A percentile compares a stretch with the other conserved stretches of the same genome.
Conservation (phyloP, 2,797 vertebrate species). For the Enteromius viviparus region DNA sequence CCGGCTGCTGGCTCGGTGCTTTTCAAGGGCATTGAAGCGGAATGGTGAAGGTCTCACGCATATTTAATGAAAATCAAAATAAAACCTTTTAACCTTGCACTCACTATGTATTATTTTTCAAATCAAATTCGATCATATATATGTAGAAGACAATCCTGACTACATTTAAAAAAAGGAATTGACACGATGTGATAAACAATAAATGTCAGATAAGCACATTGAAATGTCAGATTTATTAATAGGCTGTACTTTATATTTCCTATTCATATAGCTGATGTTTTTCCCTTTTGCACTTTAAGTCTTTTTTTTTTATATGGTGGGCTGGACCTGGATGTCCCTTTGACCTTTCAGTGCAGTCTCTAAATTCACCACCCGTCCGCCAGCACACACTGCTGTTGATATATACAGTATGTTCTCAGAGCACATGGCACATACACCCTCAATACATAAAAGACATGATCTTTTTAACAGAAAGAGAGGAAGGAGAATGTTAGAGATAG, state of each 20-base stretch:
- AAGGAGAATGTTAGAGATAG: constrained; percentile 19
- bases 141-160: constrained; percentile 2
- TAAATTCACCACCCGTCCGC: constrained; percentile 77
- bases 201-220: background rate
- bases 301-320: constrained; percentile 32
- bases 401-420: constrained; percentile 51
- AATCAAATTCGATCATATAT: background rate
- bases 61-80: constrained; percentile 45
- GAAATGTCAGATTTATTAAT: constrained; percentile 22
- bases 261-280: background rate
- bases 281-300: background rate
- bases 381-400: constrained; percentile 61
- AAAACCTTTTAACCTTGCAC: constrained; percentile 24
- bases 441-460: background rate
- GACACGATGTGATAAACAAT: background rate
- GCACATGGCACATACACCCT: constrained; percentile 61
- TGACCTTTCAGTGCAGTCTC: constrained; percentile 74
- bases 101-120: background rate
- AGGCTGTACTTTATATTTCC: background rate
- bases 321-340: constrained; percentile 58
- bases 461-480: background rate
- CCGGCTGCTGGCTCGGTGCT: constrained; percentile 58
- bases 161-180: background rate
- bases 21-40: constrained; percentile 56
- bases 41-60: background rate